A percentile compares a stretch with the other conserved stretches of the same genome.
Evolutionary conservation across 2,113 vertebrate genomes (phyloP).

Genomic region (Oncorhynchus gorbuscha): DNA sequence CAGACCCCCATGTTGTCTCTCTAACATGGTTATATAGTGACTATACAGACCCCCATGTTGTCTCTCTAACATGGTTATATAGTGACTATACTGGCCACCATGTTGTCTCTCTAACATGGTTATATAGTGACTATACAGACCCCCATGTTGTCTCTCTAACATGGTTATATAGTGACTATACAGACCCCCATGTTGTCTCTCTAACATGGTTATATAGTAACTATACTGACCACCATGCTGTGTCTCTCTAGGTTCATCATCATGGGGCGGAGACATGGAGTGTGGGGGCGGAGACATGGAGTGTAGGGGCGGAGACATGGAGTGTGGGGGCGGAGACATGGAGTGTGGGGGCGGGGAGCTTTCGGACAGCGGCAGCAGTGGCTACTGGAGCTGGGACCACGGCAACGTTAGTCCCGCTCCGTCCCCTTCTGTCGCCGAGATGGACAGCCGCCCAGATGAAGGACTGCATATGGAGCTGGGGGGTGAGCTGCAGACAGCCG

Average conservation of each 20-base stretch:
- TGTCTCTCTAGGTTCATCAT: neutral
- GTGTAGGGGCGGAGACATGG: slow-evolving; percentile 31
- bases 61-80: too few relatives aligned
- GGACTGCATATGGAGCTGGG: slow-evolving; percentile 82
- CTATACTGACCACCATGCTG: neutral
- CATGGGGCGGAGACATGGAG: slow-evolving; percentile 47
- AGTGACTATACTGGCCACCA: too few relatives aligned
- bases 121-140: too few relatives aligned
- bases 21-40: too few relatives aligned
- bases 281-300: slow-evolving; percentile 40
- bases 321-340: slow-evolving; percentile 33
- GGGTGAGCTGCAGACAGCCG: too few relatives aligned
- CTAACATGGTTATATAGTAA: too few relatives aligned
- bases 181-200: too few relatives aligned
- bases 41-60: too few relatives aligned
- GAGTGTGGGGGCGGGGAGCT: slow-evolving; percentile 55
- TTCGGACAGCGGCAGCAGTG: slow-evolving; percentile 83
- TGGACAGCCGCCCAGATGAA: slow-evolving; percentile 72
- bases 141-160: too few relatives aligned
- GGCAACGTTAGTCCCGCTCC: slow-evolving; percentile 73
- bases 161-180: too few relatives aligned
- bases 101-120: too few relatives aligned
- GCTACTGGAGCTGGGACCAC: slow-evolving; percentile 84
- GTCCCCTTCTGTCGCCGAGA: slow-evolving; percentile 75
- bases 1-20: too few relatives aligned